Conservation (phyloP, 2,888 invertebrate genomes). For the Cephus sareptanus region DNA sequence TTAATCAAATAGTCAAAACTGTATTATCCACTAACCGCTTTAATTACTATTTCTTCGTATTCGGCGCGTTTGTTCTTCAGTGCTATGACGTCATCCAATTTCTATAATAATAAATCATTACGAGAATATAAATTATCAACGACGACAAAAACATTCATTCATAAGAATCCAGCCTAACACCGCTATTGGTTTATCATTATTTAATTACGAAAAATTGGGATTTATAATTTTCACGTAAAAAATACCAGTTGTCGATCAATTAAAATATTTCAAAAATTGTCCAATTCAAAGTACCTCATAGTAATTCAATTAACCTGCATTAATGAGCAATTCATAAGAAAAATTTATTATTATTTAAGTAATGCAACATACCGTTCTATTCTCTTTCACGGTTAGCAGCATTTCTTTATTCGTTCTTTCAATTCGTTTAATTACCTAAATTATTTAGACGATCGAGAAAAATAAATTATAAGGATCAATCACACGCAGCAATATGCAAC, state of each 20-base stretch:
- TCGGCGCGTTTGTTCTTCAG: slow-evolving; percentile 54
- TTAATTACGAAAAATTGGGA: background rate
- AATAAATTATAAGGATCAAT: background rate
- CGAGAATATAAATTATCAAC: background rate
- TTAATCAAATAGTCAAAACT: background rate
- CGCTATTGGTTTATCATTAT: background rate
- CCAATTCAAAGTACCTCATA: background rate
- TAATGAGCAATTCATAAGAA: background rate
- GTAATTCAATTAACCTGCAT: too few relatives aligned
- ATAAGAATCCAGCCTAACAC: background rate
- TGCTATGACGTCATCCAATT: slow-evolving; percentile 46
- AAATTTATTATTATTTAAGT: background rate
- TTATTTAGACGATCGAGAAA: background rate
- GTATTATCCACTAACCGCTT: slow-evolving; percentile 46
- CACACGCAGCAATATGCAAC: background rate
- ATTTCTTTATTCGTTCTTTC: slow-evolving; percentile 52
- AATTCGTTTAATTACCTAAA: slow-evolving; percentile 50
- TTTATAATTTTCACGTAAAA: background rate
- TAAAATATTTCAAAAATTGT: background rate
- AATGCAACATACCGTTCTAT: slow-evolving; percentile 47
- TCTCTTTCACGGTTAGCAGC: slow-evolving; percentile 42
- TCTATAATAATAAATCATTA: slow-evolving; percentile 34
- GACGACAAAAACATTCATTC: background rate
- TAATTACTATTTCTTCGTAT: slow-evolving; percentile 55
- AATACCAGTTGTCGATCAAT: too few relatives aligned